Percentiles rank a stretch among this genome's conserved stretches.
These are phyloP conservation scores for Conger conger DNA, from an alignment of 2,113 vertebrate genomes.

Conservation along the genomic window DNA sequence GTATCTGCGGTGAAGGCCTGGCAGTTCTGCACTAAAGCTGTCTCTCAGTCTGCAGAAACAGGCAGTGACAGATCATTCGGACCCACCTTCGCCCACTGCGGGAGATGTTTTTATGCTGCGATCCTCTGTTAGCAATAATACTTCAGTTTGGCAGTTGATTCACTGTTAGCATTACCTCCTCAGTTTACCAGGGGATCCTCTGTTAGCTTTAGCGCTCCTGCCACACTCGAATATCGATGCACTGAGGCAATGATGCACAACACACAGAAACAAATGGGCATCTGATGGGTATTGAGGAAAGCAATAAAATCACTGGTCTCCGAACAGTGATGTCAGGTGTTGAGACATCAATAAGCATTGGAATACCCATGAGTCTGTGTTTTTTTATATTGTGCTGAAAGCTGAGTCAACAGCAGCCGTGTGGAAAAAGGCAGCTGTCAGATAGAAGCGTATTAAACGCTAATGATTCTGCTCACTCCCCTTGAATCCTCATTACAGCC, in stretches of 20 bases:
- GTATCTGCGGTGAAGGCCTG: background rate
- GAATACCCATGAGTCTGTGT: background rate
- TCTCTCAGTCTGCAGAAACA: background rate
- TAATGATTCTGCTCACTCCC: background rate
- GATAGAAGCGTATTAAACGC: background rate
- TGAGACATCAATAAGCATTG: background rate
- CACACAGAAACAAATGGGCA: background rate
- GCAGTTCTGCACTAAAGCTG: background rate
- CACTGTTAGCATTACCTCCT: no score
- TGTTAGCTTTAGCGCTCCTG: background rate
- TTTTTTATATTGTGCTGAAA: background rate
- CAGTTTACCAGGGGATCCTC: no score
- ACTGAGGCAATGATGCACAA: background rate
- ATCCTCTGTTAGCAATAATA: background rate
- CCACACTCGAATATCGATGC: background rate
- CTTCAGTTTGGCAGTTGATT: no score
- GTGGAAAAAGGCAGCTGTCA: background rate
- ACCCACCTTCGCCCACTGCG: background rate
- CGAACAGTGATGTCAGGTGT: background rate
- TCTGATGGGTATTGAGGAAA: background rate
- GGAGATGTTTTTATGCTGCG: background rate
- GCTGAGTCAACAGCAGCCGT: conserved; percentile 6
- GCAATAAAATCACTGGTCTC: background rate
- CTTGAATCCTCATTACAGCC: conserved; percentile 5
- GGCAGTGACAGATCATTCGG: background rate